Evolutionary conservation across 2,113 vertebrate species (phyloP).

Genomic region (Columbina picui): DNA sequence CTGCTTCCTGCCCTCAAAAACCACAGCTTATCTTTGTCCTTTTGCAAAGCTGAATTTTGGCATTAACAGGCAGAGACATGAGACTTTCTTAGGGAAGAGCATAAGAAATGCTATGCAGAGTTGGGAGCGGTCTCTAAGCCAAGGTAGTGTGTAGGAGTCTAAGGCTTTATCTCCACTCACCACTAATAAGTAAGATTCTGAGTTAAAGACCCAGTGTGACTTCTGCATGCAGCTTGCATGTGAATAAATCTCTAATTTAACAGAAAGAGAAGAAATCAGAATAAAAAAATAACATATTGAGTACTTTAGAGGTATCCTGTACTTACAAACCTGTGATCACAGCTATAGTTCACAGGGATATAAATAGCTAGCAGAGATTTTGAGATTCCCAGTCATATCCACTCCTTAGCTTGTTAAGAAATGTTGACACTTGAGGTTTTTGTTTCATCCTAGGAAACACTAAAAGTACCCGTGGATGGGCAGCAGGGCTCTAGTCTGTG

Average conservation of each 20-base stretch:
- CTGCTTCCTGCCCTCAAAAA: background rate
- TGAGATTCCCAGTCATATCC: background rate
- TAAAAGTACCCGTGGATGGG: background rate
- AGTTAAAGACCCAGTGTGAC: background rate
- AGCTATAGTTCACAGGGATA: background rate
- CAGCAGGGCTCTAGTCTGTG: background rate
- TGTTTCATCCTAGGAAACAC: background rate
- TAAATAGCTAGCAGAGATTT: background rate
- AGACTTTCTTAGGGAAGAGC: background rate
- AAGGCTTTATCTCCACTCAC: background rate
- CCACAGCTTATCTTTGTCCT: background rate
- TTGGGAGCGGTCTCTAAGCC: background rate
- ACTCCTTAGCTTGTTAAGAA: background rate
- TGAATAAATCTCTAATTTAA: background rate
- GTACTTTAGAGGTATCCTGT: background rate
- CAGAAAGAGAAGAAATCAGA: background rate
- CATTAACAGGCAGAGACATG: background rate
- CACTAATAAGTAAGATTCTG: background rate
- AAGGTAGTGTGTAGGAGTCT: background rate
- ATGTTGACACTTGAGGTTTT: background rate
- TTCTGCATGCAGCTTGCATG: background rate
- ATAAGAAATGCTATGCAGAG: background rate
- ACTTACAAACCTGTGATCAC: background rate
- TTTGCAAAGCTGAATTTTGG: background rate
- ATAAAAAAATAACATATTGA: background rate